phyloP scores from a whole-genome alignment of 2,888 invertebrate genomes.

The Rotaria socialis region DNA sequence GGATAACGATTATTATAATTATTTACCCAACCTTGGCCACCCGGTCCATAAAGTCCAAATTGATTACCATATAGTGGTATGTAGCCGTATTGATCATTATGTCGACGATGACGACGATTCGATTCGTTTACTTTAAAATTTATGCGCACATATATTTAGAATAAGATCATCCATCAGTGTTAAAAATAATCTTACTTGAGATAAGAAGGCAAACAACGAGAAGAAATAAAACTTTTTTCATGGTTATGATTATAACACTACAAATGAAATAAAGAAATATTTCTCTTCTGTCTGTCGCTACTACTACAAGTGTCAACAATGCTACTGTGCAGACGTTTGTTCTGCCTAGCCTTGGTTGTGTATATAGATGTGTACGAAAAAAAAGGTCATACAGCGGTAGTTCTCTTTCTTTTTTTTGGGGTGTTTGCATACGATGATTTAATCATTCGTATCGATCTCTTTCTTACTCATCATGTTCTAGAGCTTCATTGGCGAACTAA shows the following conservation, averaged over 20 bases:
- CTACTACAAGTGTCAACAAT: neutral
- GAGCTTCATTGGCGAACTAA: neutral
- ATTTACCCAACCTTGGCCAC: constrained; percentile 5
- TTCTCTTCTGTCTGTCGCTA: neutral
- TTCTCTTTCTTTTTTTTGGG: neutral
- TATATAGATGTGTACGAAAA: neutral
- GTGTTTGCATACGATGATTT: neutral
- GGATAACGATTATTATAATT: neutral
- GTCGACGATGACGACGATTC: neutral
- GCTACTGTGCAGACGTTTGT: neutral
- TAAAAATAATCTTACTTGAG: neutral
- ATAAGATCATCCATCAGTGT: no score
- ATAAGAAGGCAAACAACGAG: neutral
- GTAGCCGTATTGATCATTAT: neutral
- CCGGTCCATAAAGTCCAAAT: neutral
- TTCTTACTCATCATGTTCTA: neutral
- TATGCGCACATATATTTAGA: no score
- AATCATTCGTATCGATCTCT: constrained; percentile 4
- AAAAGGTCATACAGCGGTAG: constrained; percentile 9
- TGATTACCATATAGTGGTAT: neutral
- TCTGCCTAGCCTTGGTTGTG: neutral
- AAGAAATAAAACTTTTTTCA: neutral
- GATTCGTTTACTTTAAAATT: neutral
- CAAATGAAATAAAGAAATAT: neutral
- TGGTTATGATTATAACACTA: neutral